Evolutionary conservation across 2,888 invertebrate species (phyloP), one percentile per base, ranked within the genome.

Genomic region (Nycteola revayana): DNA sequence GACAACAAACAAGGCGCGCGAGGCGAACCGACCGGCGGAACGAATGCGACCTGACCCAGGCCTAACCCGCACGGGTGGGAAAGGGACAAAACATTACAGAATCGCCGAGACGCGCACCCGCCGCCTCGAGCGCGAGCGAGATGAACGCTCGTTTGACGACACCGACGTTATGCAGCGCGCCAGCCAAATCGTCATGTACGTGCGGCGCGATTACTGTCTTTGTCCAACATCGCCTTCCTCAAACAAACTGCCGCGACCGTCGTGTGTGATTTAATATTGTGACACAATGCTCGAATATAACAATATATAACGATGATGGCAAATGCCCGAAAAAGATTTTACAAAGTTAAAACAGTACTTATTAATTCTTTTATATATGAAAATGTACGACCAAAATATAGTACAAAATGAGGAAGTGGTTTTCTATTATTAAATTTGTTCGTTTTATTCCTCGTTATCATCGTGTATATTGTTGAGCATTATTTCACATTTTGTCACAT

Each of bases 121-220:
- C 40, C 68, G 90, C 26, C 69, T 76, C 49, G 82, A 90, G 53
- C 84, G 92, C 60, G 92, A 92, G 72, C 83, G 90, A 63, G 91
- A 85, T 84, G 91, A 80, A 82, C 90, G 80, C 90, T 89, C 75
- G 40, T 92, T 93, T 72, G 93, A 94, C 80, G 94, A 94, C 84
- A 93, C 93, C 63, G 93, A 93, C 79, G 95, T 94, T 66, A 93
- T 95, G 92, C 94, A 94, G 88, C 92, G 94, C 80, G 95, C 95
- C 80, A 94, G 94, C 91, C 94, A 94, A 86, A 95, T 95, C 82
- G 94, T 95, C 82, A 94, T 94, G 95, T 95, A 95, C 91, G 95
- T 81, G 66, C 62, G 55, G 51, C 51, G 53, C 53, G 8, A 10
- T 25, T 47, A 36, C 63, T 63, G 39, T 64, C 56, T 71, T 68